These are phyloP conservation scores for Heliconius congener DNA, from an alignment of 1,140 invertebrate species.

Conservation along the genomic window DNA sequence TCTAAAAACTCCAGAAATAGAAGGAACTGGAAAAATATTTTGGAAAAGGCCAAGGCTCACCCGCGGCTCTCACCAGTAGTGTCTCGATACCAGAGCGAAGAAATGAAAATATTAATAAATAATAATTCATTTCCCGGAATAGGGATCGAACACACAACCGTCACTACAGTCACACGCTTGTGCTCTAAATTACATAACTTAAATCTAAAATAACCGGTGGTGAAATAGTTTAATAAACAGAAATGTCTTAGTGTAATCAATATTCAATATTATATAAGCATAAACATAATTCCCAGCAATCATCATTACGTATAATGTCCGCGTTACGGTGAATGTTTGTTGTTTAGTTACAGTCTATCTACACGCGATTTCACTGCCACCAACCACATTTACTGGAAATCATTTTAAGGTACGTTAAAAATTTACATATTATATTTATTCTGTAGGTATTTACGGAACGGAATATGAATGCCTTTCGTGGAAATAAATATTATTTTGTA, in stretches of 20 bases:
- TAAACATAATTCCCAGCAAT: constrained; percentile 67
- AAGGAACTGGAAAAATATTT: too few species aligned
- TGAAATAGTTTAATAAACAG: neutral
- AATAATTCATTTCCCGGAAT: too few species aligned
- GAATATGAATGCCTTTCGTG: constrained; percentile 6
- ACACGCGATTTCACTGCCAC: constrained; percentile 55
- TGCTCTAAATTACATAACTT: neutral
- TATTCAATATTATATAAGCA: constrained; percentile 40
- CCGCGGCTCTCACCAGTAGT: too few species aligned
- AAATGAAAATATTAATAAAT: too few species aligned
- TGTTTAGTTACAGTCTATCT: constrained; percentile 67
- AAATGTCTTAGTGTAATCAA: constrained; percentile 17
- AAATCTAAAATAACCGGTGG: neutral
- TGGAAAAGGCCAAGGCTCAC: too few species aligned
- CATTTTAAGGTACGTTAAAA: constrained; percentile 34
- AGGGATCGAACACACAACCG: too few species aligned
- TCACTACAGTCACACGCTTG: too few species aligned
- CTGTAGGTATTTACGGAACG: neutral
- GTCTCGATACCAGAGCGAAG: too few species aligned
- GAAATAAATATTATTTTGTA: constrained; percentile 16
- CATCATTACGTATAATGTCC: constrained; percentile 73
- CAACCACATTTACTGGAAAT: constrained; percentile 30
- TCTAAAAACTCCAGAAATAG: too few species aligned
- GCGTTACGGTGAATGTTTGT: constrained; percentile 71
- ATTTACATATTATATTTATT: constrained; percentile 22